Evolutionary conservation across 2,888 invertebrate species (phyloP), one percentile per base, ranked within the genome.

Genomic region (Atethmia centrago): DNA sequence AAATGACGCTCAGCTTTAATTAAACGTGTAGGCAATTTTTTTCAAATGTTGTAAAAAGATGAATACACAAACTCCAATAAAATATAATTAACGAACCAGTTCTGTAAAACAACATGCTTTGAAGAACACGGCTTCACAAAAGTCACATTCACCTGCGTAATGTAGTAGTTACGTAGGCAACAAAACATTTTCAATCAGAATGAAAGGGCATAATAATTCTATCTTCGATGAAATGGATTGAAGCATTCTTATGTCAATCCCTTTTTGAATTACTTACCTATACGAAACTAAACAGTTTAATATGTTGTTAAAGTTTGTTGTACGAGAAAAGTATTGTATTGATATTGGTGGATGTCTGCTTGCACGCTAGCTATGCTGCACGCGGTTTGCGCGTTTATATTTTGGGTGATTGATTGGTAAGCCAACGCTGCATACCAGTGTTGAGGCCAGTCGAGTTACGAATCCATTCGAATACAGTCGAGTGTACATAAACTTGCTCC

Each of bases 331-430:
- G 25, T 28, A 12, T 49, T 68, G 16, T 40, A 40, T n/a, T 16
- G 9, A 16, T 28, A 62, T 10, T 40, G 47, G 4, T 36, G 51
- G 21, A 19, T 56, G 28, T 14, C 25, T 42, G 55, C 28, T 28
- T 40, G 16, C 42, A 28, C 14, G 9, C 16, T 10, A 40, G 5
- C 10, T 42, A 42, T 19, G 62, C 45, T 28, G 21, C 21, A 28
- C 21, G 21, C 19, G 62, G 62, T 28, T 69, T 21, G 9, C 25
- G 12, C 25, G 7, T 8, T 59, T 47, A 40, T 31, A 31, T 55
- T 58, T 65, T 28, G 53, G 53, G 21, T 61, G 58, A 69, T 75
- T 75, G 59, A 45, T 75, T 47, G 45, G 51, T 45, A 56, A 74
- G 9, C 40, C 21, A n/a, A 9, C 12, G 28, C 9, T 68, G 3